phyloP scores from a whole-genome alignment of 2,888 invertebrate genomes.

The Hyles lineata region DNA sequence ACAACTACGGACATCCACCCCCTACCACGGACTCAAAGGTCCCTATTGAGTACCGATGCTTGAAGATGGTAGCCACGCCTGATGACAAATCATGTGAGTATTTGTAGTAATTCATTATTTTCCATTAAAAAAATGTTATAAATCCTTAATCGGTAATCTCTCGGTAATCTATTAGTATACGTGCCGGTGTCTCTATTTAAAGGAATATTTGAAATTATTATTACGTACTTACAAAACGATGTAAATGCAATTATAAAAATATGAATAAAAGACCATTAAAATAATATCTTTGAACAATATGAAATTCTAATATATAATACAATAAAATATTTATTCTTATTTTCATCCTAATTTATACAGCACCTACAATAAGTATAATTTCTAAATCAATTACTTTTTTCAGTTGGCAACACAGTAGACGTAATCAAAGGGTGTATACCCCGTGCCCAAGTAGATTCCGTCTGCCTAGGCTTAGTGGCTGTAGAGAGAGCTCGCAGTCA shows the following conservation, averaged over 20 bases:
- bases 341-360: too few relatives aligned
- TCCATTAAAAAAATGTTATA: neutral
- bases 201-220: too few relatives aligned
- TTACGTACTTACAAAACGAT: too few relatives aligned
- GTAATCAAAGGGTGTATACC: constrained; percentile 75
- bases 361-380: neutral
- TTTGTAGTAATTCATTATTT: neutral
- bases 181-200: too few relatives aligned
- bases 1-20: constrained; percentile 74
- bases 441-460: constrained; percentile 69
- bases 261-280: too few relatives aligned
- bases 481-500: constrained; percentile 77
- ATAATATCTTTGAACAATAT: too few relatives aligned
- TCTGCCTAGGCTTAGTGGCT: constrained; percentile 70
- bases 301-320: too few relatives aligned
- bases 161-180: too few relatives aligned
- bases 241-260: too few relatives aligned
- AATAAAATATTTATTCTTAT: too few relatives aligned
- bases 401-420: constrained; percentile 80
- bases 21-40: constrained; percentile 72
- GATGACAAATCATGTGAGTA: constrained; percentile 76
- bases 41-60: constrained; percentile 73
- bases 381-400: constrained; percentile 43
- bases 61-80: constrained; percentile 79
- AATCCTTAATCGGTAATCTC: too few relatives aligned